A percentile compares a stretch with the other conserved stretches of the same genome.
Conservation (phyloP, 2,888 invertebrate genomes). For the Ectropis crepuscularia region DNA sequence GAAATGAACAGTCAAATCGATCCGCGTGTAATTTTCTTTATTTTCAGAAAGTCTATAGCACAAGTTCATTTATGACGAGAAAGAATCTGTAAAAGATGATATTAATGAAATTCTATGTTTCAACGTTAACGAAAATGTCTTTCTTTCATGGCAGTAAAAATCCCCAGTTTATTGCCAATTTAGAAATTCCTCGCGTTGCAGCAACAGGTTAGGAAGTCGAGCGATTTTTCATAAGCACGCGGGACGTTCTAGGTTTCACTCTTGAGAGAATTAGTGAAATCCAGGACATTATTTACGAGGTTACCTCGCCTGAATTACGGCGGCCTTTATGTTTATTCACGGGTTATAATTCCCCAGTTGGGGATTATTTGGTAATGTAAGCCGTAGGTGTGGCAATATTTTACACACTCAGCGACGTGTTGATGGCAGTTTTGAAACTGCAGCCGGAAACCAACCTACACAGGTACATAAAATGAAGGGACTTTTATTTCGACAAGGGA, state of each 20-base stretch:
- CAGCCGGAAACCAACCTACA: conserved; percentile 2
- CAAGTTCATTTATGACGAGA: neutral
- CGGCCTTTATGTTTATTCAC: conserved; percentile 76
- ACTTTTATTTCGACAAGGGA: no score
- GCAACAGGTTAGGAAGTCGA: conserved; percentile 53
- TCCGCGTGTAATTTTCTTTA: no score
- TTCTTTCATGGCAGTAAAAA: conserved; percentile 14
- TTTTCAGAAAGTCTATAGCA: neutral
- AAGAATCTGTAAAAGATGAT: conserved; percentile 1
- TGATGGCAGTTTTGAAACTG: conserved; percentile 68
- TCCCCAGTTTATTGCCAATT: conserved; percentile 22
- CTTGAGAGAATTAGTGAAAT: conserved; percentile 68
- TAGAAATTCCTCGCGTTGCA: conserved; percentile 22
- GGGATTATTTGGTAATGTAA: conserved; percentile 77
- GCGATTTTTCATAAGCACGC: conserved; percentile 55
- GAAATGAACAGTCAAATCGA: no score
- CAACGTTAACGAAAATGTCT: conserved; percentile 11
- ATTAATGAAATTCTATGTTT: conserved; percentile 12
- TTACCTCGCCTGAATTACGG: conserved; percentile 69
- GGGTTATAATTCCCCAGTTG: conserved; percentile 72
- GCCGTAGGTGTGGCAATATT: conserved; percentile 73
- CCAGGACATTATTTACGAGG: conserved; percentile 75
- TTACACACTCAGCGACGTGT: conserved; percentile 63
- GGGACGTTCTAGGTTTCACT: conserved; percentile 65
- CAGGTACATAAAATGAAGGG: no score